These are phyloP conservation scores for Carassius carassius DNA, from an alignment of 2,113 vertebrate species.

Conservation along the genomic window DNA sequence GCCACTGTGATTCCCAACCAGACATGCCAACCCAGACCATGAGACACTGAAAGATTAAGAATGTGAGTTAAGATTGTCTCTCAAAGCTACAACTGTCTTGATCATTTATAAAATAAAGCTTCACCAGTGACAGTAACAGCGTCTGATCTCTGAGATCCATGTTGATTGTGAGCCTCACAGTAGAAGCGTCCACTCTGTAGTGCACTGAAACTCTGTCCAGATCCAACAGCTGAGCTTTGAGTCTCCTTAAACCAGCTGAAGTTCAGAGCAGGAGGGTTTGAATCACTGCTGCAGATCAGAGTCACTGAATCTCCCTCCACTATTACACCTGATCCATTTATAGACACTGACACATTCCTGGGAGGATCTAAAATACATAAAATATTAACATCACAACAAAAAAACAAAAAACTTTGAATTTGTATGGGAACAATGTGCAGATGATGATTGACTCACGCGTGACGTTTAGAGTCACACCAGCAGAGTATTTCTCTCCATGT, in stretches of 20 bases:
- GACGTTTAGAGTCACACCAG: too few relatives aligned
- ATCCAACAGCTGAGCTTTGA: too few relatives aligned
- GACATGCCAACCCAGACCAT: neutral
- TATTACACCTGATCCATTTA: neutral
- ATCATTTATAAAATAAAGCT: neutral
- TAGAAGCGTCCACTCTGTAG: too few relatives aligned
- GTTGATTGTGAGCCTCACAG: too few relatives aligned
- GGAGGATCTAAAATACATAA: neutral
- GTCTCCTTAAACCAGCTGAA: too few relatives aligned
- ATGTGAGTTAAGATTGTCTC: neutral
- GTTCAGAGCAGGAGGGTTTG: conserved; percentile 16
- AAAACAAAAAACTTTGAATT: too few relatives aligned
- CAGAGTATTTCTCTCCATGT: too few relatives aligned
- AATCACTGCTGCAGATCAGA: conserved; percentile 12
- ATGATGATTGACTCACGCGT: too few relatives aligned
- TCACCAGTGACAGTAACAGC: neutral
- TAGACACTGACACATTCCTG: neutral
- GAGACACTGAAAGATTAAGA: neutral
- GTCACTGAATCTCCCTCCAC: conserved; percentile 23
- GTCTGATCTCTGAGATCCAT: too few relatives aligned
- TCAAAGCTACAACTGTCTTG: neutral
- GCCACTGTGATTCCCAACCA: neutral
- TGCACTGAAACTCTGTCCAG: too few relatives aligned
- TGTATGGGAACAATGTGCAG: too few relatives aligned
- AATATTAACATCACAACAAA: too few relatives aligned